A percentile compares a stretch with the other conserved stretches of the same genome.
Conservation (phyloP, 2,797 vertebrate genomes). For the Erithacus rubecula region DNA sequence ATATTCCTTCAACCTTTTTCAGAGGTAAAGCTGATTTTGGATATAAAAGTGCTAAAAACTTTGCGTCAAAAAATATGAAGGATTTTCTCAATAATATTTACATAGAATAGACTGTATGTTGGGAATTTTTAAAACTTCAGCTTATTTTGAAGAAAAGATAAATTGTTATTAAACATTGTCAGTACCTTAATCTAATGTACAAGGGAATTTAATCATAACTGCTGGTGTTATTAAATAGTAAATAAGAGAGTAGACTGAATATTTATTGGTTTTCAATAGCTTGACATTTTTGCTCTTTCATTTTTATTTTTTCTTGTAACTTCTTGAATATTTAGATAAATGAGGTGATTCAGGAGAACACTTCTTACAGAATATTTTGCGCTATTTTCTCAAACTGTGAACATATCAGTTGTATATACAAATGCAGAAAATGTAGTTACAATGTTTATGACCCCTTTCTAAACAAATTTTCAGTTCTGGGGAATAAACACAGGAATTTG, state of each 20-base stretch:
- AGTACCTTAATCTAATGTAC: background rate
- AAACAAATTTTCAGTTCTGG: background rate
- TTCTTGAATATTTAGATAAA: background rate
- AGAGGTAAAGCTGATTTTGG: background rate
- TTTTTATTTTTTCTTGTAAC: background rate
- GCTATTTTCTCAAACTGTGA: background rate
- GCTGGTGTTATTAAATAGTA: background rate
- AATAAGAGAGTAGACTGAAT: background rate
- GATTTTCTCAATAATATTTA: background rate
- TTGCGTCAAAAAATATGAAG: background rate
- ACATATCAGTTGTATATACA: background rate
- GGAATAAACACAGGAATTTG: background rate
- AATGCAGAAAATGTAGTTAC: background rate
- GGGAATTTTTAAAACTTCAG: background rate
- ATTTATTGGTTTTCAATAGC: background rate
- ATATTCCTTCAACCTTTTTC: background rate
- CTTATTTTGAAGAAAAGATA: background rate
- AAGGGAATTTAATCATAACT: background rate
- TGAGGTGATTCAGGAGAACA: background rate
- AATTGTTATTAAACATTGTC: background rate
- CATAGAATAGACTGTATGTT: background rate
- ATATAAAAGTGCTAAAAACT: background rate
- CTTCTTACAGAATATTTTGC: background rate
- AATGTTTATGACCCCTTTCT: background rate
- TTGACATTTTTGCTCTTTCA: background rate